Base-by-base conservation (phyloP, 2,888 invertebrate species). In the Megalurothrips usitatus region DNA sequence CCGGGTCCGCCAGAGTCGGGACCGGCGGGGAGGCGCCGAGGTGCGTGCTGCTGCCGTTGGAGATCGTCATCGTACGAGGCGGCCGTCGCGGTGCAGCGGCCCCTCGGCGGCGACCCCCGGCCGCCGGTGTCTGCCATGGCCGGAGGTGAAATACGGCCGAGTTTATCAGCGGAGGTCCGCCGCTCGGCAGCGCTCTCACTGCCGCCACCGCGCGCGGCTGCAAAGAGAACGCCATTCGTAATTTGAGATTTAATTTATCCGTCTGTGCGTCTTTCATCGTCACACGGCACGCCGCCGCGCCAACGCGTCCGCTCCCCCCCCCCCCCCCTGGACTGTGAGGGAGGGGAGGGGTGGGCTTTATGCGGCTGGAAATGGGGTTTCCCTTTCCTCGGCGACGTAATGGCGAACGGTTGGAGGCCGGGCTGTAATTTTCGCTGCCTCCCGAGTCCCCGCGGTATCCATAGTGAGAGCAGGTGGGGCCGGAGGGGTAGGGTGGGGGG, bases 211-310 rank as follows among this genome's bases (percentile, higher is more conserved):
- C 34, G n/a, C 58, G 58, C 58, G 58, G 58, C 58, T 58, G 34
- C 34, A 43, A 43, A 43, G 34, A 43, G 34, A 43, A 43, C 34
- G 34, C 34, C 34, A 2, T 43, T 43, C 17, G 58, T n/a, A 58
- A 58, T 58, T 58, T 58, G 58, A n/a, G 58, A 19, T 58, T 58
- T 58, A 58, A 58, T 58, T 58, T 17, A 58, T 58, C 58, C 58
- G 58, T 19, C 58, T 58, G 34, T 43, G 34, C 34, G 34, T 43
- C 34, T 43, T 43, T 43, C 34, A 43, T 43, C 34, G 34, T 43
- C 34, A 43, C 34, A 43, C 34, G 34, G 34, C 34, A n/a, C n/a
- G n/a, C n/a, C n/a, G n/a, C n/a, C n/a, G n/a, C n/a, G n/a, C n/a
- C n/a, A n/a, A n/a, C n/a, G n/a, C n/a, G n/a, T n/a, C n/a, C n/a